Percentiles rank a stretch among this genome's conserved stretches.
phyloP scores from a whole-genome alignment of 1,140 invertebrate genomes.

The Drosophila tristis region DNA sequence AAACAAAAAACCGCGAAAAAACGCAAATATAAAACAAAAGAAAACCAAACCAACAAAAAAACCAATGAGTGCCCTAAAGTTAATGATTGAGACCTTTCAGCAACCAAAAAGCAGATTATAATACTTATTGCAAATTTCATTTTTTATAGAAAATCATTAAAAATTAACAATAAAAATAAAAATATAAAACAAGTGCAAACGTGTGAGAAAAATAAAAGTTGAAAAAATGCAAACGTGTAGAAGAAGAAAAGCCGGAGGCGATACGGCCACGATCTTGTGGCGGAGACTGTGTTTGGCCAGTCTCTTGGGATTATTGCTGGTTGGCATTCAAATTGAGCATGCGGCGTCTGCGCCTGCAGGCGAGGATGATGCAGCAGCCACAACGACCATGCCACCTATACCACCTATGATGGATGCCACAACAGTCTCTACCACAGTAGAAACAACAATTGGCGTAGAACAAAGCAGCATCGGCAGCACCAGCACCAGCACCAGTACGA shows the following conservation, averaged over 20 bases:
- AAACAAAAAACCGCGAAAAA: slow-evolving; percentile 10
- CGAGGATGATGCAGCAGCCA: slow-evolving; percentile 62
- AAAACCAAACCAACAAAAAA: slow-evolving; percentile 21
- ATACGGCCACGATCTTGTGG: slow-evolving; percentile 45
- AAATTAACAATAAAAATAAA: slow-evolving; percentile 55
- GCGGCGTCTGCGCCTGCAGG: slow-evolving; percentile 77
- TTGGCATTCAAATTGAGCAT: slow-evolving; percentile 78
- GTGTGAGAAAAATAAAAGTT: slow-evolving; percentile 64
- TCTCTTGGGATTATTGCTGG: slow-evolving; percentile 70
- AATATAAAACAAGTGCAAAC: slow-evolving; percentile 66
- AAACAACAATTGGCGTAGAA: slow-evolving; percentile 69
- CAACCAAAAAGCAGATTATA: slow-evolving; percentile 14
- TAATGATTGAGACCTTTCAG: slow-evolving; percentile 37
- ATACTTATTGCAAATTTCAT: slow-evolving; percentile 36
- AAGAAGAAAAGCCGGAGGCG: slow-evolving; percentile 68
- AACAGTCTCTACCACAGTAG: slow-evolving; percentile 45
- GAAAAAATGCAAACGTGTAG: slow-evolving; percentile 68
- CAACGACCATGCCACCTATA: slow-evolving; percentile 44
- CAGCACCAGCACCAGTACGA: slow-evolving; percentile 20
- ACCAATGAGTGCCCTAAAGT: slow-evolving; percentile 36
- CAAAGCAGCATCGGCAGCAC: slow-evolving; percentile 47
- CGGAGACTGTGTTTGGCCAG: slow-evolving; percentile 61
- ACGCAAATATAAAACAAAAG: background rate
- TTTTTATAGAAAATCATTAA: slow-evolving; percentile 50
- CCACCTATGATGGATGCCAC: slow-evolving; percentile 62